Evolutionary conservation across 2,888 invertebrate species (phyloP), one percentile per base, ranked within the genome.

Genomic region (Petrolisthes cinctipes): DNA sequence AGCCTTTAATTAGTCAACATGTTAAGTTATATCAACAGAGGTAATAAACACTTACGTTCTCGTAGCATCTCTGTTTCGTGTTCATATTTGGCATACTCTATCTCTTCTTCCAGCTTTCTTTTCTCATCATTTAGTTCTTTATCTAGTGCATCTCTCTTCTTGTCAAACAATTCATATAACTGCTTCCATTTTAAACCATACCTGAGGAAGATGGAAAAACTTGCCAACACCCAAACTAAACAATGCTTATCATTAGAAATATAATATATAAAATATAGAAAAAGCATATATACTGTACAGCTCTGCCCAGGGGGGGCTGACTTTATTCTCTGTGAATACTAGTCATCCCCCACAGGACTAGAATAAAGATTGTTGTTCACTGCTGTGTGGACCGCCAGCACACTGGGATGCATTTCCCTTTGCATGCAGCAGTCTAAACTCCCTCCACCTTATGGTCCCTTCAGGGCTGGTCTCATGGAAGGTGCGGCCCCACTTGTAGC

Each of bases 181-280:
- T 98, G 97, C 93, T 99, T 99, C 98, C 99, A 99, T 91, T 98
- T 96, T 90, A 97, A 96, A 17, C 98, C 99, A 93, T 98, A 90
- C 80, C 90, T 90, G n/a, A 9, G 11, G 14, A n/a, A 71, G 20
- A n/a, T 14, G 66, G 17, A 61, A 61, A 61, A 61, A 11, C 37
- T 37, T 37, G 2, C 37, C 37, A 7, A 73, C 1, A 20, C n/a
- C 4, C 20, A 1, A 4, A 4, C 37, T 73, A 73, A 20, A 66
- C 4, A 73, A 73, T 23, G 37, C 37, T 66, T 66, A 17, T 66
- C n/a, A 66, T 14, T 20, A n/a, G n/a, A 71, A 5, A 71, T 20
- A 14, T 9, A 5, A 71, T 17, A 7, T 2, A 37, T 37, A 37
- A 37, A 37, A 37, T 37, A 37, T 37, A 37, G 37, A 37, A 37